Percentiles rank a stretch among this genome's conserved stretches.
These are phyloP conservation scores for Holacanthus passer DNA, from an alignment of 2,113 vertebrate species.

Conservation along the genomic window DNA sequence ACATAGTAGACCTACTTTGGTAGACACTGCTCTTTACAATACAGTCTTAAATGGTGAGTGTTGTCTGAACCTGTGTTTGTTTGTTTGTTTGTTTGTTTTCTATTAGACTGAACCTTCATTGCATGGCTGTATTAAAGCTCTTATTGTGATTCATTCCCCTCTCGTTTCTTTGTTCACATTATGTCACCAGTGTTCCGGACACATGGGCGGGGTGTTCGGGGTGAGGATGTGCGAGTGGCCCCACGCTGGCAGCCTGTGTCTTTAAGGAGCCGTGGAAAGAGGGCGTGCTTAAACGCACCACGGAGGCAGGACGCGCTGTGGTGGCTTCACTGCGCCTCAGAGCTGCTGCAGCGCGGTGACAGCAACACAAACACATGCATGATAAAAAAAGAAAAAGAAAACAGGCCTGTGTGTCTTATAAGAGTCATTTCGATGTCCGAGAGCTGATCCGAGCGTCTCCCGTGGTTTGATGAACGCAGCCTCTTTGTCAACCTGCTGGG, in stretches of 20 bases:
- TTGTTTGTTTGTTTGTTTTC: background rate
- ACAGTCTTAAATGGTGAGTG: background rate
- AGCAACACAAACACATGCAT: background rate
- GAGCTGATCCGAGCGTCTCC: conserved; percentile 3
- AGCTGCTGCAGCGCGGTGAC: conserved; percentile 52
- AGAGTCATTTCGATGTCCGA: background rate
- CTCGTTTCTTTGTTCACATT: background rate
- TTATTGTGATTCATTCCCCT: background rate
- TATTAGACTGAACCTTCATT: background rate
- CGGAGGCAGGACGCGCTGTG: conserved; percentile 51
- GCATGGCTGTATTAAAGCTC: background rate
- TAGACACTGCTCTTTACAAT: background rate
- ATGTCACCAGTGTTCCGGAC: background rate
- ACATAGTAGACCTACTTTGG: background rate
- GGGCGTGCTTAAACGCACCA: conserved; percentile 71
- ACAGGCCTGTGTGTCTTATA: background rate
- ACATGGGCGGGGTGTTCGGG: no score
- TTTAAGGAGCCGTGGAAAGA: conserved; percentile 74
- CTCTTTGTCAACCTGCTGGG: conserved; percentile 68
- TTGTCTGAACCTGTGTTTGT: no score
- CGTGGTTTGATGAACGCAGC: conserved; percentile 45
- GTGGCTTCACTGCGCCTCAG: conserved; percentile 47
- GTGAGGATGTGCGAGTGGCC: conserved; percentile 21
- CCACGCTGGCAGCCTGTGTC: conserved; percentile 64
- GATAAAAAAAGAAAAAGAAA: background rate